phyloP scores from a whole-genome alignment of 2,888 invertebrate genomes.

The Apodemia mormo region DNA sequence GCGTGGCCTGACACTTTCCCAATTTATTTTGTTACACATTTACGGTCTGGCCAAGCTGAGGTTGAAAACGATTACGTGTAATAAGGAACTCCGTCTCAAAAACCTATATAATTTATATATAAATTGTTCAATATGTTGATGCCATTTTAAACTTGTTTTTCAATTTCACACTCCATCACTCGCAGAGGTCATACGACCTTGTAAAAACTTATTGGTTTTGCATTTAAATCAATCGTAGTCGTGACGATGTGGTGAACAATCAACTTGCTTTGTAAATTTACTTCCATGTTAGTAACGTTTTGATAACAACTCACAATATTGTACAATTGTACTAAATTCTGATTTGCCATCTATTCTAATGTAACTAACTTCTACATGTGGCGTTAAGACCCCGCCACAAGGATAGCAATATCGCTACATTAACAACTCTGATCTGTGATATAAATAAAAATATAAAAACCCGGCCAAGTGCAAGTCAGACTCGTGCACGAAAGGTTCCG shows the following conservation, averaged over 20 bases:
- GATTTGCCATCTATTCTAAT: no score
- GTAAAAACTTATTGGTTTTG: constrained; percentile 9
- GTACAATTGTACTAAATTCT: not conserved
- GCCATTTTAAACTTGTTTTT: not conserved
- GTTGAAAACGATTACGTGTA: no score
- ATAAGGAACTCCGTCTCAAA: not conserved
- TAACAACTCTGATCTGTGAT: no score
- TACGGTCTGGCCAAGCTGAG: no score
- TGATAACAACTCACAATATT: not conserved
- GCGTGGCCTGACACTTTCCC: no score
- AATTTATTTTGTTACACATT: no score
- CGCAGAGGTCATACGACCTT: not conserved
- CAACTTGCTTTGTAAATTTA: not conserved
- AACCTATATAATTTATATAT: not conserved
- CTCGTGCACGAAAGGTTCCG: no score
- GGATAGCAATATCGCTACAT: no score
- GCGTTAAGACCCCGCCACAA: no score
- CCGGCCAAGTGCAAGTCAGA: no score
- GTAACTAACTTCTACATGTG: no score
- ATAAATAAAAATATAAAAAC: no score
- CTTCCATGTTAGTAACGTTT: not conserved
- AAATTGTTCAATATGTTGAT: not conserved
- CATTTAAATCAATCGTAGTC: not conserved
- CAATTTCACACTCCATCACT: constrained; percentile 10
- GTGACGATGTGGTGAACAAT: not conserved